Base-by-base conservation (phyloP, 2,888 invertebrate genomes). In the Didymodactylos carnosus region DNA sequence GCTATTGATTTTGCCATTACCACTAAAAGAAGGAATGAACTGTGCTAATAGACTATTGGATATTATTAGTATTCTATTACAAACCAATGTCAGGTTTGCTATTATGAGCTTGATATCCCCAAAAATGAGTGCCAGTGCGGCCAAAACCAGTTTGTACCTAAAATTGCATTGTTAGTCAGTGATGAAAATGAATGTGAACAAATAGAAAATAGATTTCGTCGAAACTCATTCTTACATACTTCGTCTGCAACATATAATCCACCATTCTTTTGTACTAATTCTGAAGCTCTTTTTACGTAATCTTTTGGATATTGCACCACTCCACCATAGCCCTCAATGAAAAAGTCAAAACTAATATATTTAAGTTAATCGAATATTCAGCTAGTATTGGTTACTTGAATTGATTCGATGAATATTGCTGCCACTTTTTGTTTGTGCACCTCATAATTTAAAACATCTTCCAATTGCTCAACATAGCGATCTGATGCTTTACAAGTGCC, bases 101-200 rank as follows among this genome's bases (percentile, higher is more conserved):
- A 71, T 88, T 88, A 80, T 92, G 91, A 13, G 90, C 87, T 83
- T 97, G 89, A 81, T 94, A 97, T 0, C 93, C 94, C 98, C 98
- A 99, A 88, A 92, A 94, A 72, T 91, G 87, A 71, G 88, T 88
- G 19, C 98, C 98, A 25, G 92, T 90, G 70, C 98, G 87, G 1
- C 98, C 98, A 81, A 97, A 99, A 16, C 98, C 98, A 40, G 94
- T 94, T 86, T 97, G 95, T 0, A 98, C 97, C 83, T 99, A 98
- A 82, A 98, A 98, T n/a, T 23, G 14, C 25, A 72, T 72, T 71
- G 23, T 53, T 14, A 19, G 94, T 93, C 77, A 98, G 92, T 82
- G 94, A 92, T 2, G 99, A 86, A n/a, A n/a, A n/a, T n/a, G n/a
- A n/a, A n/a, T n/a, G n/a, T n/a, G n/a, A n/a, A n/a, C n/a, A n/a